Base-by-base conservation (phyloP, 2,113 vertebrate genomes). In the Sturnira hondurensis region DNA sequence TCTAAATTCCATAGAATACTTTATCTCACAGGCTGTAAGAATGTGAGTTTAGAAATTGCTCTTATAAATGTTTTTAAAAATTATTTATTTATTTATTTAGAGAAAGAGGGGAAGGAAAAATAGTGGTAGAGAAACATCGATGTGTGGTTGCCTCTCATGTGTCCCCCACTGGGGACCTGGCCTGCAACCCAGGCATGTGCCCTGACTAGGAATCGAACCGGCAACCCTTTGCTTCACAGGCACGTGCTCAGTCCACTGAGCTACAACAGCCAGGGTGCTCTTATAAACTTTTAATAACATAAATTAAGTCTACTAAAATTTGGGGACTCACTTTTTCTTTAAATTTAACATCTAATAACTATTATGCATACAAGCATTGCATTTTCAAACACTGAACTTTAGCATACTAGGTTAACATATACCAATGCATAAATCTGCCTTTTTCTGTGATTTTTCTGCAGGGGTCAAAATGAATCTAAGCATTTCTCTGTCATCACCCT, bases 361-460 rank as follows among this genome's bases (percentile, higher is more conserved):
- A 68, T n/a, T 70, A 70, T 11, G 71, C 9, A 85, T 36, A 58
- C 4, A 92, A 43, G 33, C 31, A 71, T 68, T 61, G 4, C 33
- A 54, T n/a, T 89, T 96, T 90, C 31, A 91, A 91, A 56, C 26
- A 63, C n/a, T 82, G 41, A 90, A 76, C 43, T 93, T 91, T 93
- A 41, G 28, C 36, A 28, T 50, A 33, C 4, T 36, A 61, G 73
- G 14, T 54, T 54, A 52, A 70, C 6, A 24, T 52, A 38, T 26
- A 17, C 28, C 24, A 78, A 68, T 65, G 7, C 54, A 2, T 67
- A 63, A 71, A 89, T 13, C 11, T 83, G 33, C 5, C 10, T 77
- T 91, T 85, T 54, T 36, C n/a, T 86, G 33, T 56, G n/a, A 38
- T 54, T 82, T 93, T 36, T 12, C 4, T 28, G n/a, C 17, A 67